Base-by-base conservation (phyloP, 92 coral and sea anemone genomes). In the Porites divaricata region DNA sequence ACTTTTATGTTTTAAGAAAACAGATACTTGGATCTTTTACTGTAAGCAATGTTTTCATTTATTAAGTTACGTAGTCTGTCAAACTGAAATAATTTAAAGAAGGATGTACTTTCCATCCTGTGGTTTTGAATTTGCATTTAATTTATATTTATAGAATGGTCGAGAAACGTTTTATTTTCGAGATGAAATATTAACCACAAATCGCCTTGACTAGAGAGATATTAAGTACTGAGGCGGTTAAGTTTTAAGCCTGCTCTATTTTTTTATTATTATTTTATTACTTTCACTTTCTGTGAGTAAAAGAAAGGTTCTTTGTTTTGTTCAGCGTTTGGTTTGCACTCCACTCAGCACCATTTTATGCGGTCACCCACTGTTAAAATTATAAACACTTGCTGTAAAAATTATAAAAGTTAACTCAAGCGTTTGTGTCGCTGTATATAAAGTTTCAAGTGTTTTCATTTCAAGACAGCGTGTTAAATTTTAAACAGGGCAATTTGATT, bases 341-440 rank as follows among this genome's bases (percentile, higher is more conserved):
- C 69, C 67, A 57, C 19, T 69, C 76, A 28, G 65, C 51, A 21
- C 12, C 23, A 28, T 69, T 54, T 28, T 22, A 9, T 1, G 28
- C 45, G 45, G 45, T 67, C 68, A 80, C 85, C 85, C 41, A 76
- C 85, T 35, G 85, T 54, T 56, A 24, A 8, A 19, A 20, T 80
- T 69, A 56, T 80, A 69, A 69, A 80, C 76, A 80, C 54, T 28
- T 15, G 2, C 7, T 6, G 25, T 21, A n/a, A 70, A n/a, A 68
- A 52, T 52, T 80, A 54, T 67, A 22, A 68, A 79, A 67, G 74
- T 53, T 78, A 26, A 54, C 9, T 57, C 64, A 68, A 56, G 56
- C 67, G 53, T 67, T 26, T 19, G 24, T 80, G 56, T 70, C 35
- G 20, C 76, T 5, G 48, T 78, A 16, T 54, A 22, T 80, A 10